phyloP scores from a whole-genome alignment of 2,797 vertebrate species.

The Acanthiza pusilla region DNA sequence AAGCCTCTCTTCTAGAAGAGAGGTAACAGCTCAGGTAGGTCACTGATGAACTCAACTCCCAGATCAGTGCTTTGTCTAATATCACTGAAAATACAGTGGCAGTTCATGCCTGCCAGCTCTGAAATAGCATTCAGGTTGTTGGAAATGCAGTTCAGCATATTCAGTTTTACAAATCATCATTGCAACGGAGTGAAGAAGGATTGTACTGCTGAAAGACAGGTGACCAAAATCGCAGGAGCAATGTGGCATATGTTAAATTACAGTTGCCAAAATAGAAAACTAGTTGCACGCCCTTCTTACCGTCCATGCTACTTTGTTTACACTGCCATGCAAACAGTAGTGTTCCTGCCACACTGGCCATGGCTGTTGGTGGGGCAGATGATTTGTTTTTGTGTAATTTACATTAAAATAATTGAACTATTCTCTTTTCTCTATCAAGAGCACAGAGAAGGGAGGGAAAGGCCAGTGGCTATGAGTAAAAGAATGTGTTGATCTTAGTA shows the following conservation, averaged over 20 bases:
- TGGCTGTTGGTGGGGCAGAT: not conserved
- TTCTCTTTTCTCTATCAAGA: not conserved
- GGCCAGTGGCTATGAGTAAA: not conserved
- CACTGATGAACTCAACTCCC: not conserved
- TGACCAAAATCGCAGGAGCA: not conserved
- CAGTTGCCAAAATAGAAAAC: not conserved
- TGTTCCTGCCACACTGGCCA: not conserved
- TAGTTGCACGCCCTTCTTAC: not conserved
- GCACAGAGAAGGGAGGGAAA: not conserved
- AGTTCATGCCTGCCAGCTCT: not conserved
- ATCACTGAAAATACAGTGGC: not conserved
- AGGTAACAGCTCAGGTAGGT: not conserved
- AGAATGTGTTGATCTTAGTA: not conserved
- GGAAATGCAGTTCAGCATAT: not conserved
- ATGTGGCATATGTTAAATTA: not conserved
- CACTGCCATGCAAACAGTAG: not conserved
- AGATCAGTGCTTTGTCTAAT: not conserved
- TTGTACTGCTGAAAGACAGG: not conserved
- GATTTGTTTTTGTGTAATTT: not conserved
- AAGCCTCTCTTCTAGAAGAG: not conserved
- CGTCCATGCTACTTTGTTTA: not conserved
- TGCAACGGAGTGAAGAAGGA: not conserved
- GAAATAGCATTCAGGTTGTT: not conserved
- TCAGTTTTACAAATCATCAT: not conserved
- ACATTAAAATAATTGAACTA: not conserved